Conservation (phyloP, 2,797 vertebrate genomes). For the Hypotaenidia philippensis region DNA sequence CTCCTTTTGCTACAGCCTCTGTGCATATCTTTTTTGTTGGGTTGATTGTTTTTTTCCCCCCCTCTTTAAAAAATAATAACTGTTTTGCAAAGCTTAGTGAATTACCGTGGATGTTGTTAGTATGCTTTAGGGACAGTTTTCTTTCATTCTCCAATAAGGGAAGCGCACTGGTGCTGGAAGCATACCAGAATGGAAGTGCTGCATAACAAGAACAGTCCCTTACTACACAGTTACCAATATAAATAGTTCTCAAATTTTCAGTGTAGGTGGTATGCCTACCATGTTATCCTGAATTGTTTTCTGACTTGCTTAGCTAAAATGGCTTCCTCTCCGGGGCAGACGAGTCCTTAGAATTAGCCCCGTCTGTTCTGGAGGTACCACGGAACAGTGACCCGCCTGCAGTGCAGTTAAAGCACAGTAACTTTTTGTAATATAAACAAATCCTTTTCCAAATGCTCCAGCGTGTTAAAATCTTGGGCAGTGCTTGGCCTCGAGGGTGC, state of each 20-base stretch:
- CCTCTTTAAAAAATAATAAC: conserved; percentile 10
- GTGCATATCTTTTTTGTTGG: background rate
- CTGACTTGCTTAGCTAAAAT: conserved; percentile 34
- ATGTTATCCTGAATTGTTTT: conserved; percentile 45
- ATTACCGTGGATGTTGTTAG: conserved; percentile 22
- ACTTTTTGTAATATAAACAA: background rate
- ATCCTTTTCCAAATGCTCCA: background rate
- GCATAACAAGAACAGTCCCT: conserved; percentile 39
- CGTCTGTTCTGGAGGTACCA: background rate
- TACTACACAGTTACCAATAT: conserved; percentile 45
- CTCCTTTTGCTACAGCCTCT: conserved; percentile 11
- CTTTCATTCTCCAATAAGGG: background rate
- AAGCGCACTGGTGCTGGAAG: conserved; percentile 32
- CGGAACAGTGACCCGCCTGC: background rate
- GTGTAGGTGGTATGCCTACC: conserved; percentile 49
- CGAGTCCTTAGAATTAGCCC: background rate
- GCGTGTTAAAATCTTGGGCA: background rate
- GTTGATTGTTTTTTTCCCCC: background rate
- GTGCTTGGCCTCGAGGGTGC: background rate
- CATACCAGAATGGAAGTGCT: conserved; percentile 42
- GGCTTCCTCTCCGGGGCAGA: conserved; percentile 5
- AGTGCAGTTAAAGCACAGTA: background rate
- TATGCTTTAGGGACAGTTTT: conserved; percentile 52
- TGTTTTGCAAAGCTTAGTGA: conserved; percentile 59
- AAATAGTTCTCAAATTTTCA: conserved; percentile 51